Percentiles rank a stretch among this genome's conserved stretches.
Conservation (phyloP, 2,113 vertebrate species). For the Cranoglanis bouderius region DNA sequence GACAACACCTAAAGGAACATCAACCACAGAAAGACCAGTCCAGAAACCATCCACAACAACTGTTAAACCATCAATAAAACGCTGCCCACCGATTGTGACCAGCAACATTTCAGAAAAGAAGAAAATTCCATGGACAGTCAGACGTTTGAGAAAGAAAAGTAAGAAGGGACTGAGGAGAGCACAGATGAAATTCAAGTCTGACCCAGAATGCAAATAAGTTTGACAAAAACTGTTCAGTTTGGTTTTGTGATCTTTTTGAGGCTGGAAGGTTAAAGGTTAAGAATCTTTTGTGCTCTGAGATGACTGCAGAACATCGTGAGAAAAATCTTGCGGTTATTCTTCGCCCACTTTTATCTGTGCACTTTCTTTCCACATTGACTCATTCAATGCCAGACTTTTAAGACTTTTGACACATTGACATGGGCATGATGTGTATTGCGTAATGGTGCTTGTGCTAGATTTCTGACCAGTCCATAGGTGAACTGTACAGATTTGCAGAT, state of each 20-base stretch:
- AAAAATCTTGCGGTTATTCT: neutral
- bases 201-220: neutral
- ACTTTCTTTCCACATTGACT: constrained; percentile 4
- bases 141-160: neutral
- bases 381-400: neutral
- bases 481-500: neutral
- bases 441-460: neutral
- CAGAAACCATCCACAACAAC: neutral
- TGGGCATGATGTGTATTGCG: neutral
- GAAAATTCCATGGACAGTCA: neutral
- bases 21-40: neutral
- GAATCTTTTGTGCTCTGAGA: neutral
- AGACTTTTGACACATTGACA: neutral
- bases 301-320: neutral
- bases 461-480: neutral
- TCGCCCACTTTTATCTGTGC: neutral
- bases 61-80: neutral
- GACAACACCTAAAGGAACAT: neutral
- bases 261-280: neutral
- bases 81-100: neutral
- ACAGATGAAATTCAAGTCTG: neutral
- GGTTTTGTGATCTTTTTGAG: neutral
- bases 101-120: too few relatives aligned
- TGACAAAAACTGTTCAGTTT: neutral
- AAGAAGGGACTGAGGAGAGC: neutral